Percentiles rank a stretch among this genome's conserved stretches.
phyloP scores from a whole-genome alignment of 2,113 vertebrate species.

The Suncus etruscus region DNA sequence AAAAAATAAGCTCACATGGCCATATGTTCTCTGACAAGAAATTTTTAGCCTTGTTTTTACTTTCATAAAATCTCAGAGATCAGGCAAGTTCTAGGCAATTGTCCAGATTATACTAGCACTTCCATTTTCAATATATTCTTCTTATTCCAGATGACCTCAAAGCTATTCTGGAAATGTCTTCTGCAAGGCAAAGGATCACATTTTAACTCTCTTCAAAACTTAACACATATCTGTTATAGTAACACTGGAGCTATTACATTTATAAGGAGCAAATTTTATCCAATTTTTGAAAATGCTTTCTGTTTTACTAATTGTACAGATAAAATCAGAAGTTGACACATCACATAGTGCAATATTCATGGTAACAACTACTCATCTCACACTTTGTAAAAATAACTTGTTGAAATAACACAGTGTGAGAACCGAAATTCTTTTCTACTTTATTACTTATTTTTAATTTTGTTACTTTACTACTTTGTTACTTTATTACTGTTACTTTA shows the following conservation, averaged over 20 bases:
- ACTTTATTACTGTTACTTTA: background rate
- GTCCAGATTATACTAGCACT: slow-evolving; percentile 38
- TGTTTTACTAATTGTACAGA: background rate
- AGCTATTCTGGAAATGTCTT: background rate
- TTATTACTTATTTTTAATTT: background rate
- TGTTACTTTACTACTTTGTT: background rate
- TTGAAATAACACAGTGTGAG: background rate
- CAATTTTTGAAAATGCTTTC: slow-evolving; percentile 13
- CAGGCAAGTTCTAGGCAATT: slow-evolving; percentile 50
- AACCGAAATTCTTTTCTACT: background rate
- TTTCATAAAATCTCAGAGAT: background rate
- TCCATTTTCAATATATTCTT: slow-evolving; percentile 50
- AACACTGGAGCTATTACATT: background rate
- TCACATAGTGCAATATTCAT: background rate
- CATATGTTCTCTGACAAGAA: background rate
- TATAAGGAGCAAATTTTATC: background rate
- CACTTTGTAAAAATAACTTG: background rate
- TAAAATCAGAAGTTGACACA: background rate
- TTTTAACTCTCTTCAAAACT: slow-evolving; percentile 62
- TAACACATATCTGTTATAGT: background rate
- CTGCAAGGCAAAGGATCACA: slow-evolving; percentile 61
- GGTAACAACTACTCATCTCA: background rate
- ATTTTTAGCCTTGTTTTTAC: background rate
- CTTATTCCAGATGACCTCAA: background rate
- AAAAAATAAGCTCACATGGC: background rate